phyloP scores from a whole-genome alignment of 2,113 vertebrate genomes.

The Cavia porcellus region DNA sequence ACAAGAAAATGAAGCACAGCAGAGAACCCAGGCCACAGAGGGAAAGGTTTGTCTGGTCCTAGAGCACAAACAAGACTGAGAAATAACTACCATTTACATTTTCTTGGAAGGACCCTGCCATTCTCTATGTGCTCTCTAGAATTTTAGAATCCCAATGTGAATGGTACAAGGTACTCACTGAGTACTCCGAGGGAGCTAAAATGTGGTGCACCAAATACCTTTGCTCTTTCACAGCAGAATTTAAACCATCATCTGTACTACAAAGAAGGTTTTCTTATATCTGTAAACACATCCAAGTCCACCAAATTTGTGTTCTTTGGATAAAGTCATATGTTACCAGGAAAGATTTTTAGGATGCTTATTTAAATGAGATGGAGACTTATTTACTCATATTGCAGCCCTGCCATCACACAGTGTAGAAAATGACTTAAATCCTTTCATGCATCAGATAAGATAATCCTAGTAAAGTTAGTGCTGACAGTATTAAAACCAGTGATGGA shows the following conservation, averaged over 20 bases:
- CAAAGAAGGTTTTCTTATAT: conserved; percentile 72
- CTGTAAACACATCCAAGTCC: conserved; percentile 59
- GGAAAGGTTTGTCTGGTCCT: neutral
- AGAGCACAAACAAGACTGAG: neutral
- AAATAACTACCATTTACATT: conserved; percentile 55
- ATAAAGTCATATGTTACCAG: conserved; percentile 53
- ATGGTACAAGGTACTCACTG: neutral
- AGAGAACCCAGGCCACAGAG: neutral
- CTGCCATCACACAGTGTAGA: conserved; percentile 77
- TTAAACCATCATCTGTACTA: conserved; percentile 71
- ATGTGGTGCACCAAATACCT: conserved; percentile 54
- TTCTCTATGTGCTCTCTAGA: conserved; percentile 71
- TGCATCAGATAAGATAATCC: conserved; percentile 86
- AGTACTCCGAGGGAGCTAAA: conserved; percentile 68
- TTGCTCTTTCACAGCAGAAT: conserved; percentile 71
- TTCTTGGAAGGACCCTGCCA: conserved; percentile 62
- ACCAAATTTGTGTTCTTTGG: conserved; percentile 79
- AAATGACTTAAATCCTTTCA: conserved; percentile 86
- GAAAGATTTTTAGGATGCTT: conserved; percentile 57
- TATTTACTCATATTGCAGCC: conserved; percentile 69
- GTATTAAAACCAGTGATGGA: conserved; percentile 86
- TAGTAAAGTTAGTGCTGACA: conserved; percentile 85
- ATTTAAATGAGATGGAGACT: conserved; percentile 79
- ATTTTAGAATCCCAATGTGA: conserved; percentile 25
- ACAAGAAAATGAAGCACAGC: conserved; percentile 7